These are phyloP conservation scores for Cheilosia pagana DNA, from an alignment of 2,888 invertebrate genomes.

Conservation along the genomic window DNA sequence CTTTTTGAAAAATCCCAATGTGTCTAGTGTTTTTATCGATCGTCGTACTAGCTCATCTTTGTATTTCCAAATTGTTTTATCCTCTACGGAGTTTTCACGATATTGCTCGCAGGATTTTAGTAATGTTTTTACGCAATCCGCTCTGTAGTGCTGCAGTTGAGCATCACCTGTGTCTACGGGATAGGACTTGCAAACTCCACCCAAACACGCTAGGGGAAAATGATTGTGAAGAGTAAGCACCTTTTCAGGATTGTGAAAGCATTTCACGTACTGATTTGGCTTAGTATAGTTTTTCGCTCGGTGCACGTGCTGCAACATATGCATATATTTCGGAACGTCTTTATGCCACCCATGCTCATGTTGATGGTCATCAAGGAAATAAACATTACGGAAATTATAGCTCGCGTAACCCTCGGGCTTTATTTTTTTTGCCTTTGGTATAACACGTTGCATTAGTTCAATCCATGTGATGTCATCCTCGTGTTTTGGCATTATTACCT, in stretches of 20 bases:
- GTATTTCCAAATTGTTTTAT: constrained; percentile 94
- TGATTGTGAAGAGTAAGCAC: constrained; percentile 96
- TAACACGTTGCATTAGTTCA: constrained; percentile 89
- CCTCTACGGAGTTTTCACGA: constrained; percentile 91
- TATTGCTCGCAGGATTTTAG: constrained; percentile 93
- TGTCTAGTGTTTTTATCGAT: constrained; percentile 88
- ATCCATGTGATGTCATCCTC: constrained; percentile 87
- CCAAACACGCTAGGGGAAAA: constrained; percentile 94
- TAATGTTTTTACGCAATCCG: constrained; percentile 94
- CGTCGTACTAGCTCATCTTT: constrained; percentile 89
- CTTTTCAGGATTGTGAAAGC: constrained; percentile 95
- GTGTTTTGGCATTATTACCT: constrained; percentile 95
- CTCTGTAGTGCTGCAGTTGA: constrained; percentile 96
- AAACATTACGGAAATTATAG: constrained; percentile 95
- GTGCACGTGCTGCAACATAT: constrained; percentile 96
- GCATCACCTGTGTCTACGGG: constrained; percentile 92
- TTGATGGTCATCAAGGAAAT: constrained; percentile 94
- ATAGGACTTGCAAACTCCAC: constrained; percentile 93
- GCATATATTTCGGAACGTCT: constrained; percentile 93
- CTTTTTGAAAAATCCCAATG: constrained; percentile 87
- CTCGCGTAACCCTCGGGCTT: constrained; percentile 86
- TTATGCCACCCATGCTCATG: constrained; percentile 92
- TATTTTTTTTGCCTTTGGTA: constrained; percentile 87
- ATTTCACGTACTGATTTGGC: constrained; percentile 96
- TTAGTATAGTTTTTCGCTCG: constrained; percentile 95